Base-by-base conservation (phyloP, 2,888 invertebrate genomes). In the Drosophila seclusa region DNA sequence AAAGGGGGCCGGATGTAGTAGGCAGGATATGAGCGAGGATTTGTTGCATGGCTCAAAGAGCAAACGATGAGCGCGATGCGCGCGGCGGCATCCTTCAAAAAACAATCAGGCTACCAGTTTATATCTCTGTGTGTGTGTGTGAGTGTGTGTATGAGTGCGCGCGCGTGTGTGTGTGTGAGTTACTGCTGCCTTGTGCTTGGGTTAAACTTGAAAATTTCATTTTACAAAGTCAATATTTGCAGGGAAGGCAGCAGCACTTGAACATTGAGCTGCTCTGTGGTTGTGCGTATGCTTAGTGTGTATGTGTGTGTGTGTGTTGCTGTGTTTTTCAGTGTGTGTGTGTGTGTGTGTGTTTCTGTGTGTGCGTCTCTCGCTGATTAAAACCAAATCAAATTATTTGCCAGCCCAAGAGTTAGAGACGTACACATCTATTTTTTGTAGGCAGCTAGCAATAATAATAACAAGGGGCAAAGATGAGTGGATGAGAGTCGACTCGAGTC, bases 341-440 rank as follows among this genome's bases (percentile, higher is more conserved):
- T 40, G 40, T 45, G 11, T 53, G 8, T 49, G 24, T 57, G 27
- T 50, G 18, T 61, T 13, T 11, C 13, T 40, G 36, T 52, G 54
- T 68, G 45, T 66, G 48, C 57, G 65, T 69, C 73, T 79, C 55
- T 70, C 67, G 89, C 89, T 92, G 92, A 92, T 92, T 92, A 92
- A 92, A 92, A 92, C 92, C 91, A 91, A 92, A 92, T 92, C 92
- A 92, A 92, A 90, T 92, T 92, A 92, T 92, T 92, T 92, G 89
- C 92, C 84, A 83, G 78, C 64, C 71, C 76, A 76, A 78, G 78
- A 80, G 79, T 79, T 78, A 67, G 68, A 80, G 67, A 80, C 63
- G 63, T 57, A 60, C 54, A 52, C 55, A 63, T 65, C 58, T 32
- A 60, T 53, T 54, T 67, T 52, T 49, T 68, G 62, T 59, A 62